These are phyloP conservation scores for Brachionus paranguensis DNA, from an alignment of 1,140 invertebrate species.

Conservation along the genomic window DNA sequence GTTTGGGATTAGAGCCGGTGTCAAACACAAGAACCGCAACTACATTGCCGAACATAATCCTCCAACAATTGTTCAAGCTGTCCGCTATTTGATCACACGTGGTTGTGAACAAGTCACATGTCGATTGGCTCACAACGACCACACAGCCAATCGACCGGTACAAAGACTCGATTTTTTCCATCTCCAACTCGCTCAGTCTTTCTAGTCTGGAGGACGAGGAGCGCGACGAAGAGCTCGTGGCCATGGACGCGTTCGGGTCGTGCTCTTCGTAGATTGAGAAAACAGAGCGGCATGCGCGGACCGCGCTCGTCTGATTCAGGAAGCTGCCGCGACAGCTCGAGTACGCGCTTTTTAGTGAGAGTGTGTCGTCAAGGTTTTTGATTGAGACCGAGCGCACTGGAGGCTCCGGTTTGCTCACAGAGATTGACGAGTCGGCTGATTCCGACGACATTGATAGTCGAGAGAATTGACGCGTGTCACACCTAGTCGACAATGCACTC, in stretches of 20 bases:
- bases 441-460: not conserved
- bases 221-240: not conserved
- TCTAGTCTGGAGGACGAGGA: not conserved
- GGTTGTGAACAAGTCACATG: not conserved
- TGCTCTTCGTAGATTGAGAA: slow-evolving; percentile 19
- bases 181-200: not conserved
- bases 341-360: not conserved
- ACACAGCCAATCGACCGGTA: not conserved
- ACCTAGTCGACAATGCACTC: not conserved
- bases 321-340: not conserved
- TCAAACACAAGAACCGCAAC: not conserved
- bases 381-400: not conserved
- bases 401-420: not conserved
- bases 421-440: not conserved
- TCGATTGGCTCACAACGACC: not conserved
- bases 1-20: not conserved
- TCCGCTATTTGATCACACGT: not conserved
- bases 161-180: not conserved
- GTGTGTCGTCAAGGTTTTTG: not conserved
- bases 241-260: not conserved
- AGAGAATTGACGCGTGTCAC: not conserved
- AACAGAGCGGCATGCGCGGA: not conserved
- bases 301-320: not conserved
- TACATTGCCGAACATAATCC: not conserved
- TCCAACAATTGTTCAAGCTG: slow-evolving; percentile 6